A percentile compares a stretch with the other conserved stretches of the same genome.
These are phyloP conservation scores for Camponotus fellah DNA, from an alignment of 2,888 invertebrate species.

Conservation along the genomic window DNA sequence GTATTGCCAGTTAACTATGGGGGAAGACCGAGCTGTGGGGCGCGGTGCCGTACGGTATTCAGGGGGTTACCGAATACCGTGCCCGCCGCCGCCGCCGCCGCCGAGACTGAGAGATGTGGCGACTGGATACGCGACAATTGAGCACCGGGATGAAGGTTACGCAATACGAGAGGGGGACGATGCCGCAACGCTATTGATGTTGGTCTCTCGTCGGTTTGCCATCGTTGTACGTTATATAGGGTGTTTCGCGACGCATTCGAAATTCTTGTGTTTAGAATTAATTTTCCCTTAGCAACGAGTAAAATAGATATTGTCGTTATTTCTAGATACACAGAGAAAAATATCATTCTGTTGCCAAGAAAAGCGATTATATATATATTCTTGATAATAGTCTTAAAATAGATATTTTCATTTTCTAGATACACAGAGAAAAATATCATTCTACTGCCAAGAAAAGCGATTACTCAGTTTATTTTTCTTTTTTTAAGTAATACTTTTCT, in stretches of 20 bases:
- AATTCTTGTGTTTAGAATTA: neutral
- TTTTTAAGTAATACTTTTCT: too few species aligned
- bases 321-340: too few species aligned
- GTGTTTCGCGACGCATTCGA: neutral
- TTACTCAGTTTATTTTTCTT: too few species aligned
- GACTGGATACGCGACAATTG: conserved; percentile 64
- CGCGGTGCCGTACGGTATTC: conserved; percentile 37
- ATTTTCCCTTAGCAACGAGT: neutral
- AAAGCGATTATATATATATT: too few species aligned
- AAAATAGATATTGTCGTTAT: neutral
- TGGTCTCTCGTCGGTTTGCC: conserved; percentile 45
- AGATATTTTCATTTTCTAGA: neutral
- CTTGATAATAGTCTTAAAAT: too few species aligned
- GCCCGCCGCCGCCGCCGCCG: conserved; percentile 1
- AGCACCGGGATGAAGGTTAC: conserved; percentile 64
- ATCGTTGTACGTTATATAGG: neutral
- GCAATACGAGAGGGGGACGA: conserved; percentile 63
- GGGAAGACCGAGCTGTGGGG: conserved; percentile 2
- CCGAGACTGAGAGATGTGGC: conserved; percentile 49
- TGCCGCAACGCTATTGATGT: conserved; percentile 57
- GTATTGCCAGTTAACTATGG: conserved; percentile 34
- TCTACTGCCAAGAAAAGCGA: too few species aligned
- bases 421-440: too few species aligned
- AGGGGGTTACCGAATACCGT: conserved; percentile 50
- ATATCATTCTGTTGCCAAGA: too few species aligned